phyloP scores from a whole-genome alignment of 2,797 vertebrate species.

The Tamandua tetradactyla region DNA sequence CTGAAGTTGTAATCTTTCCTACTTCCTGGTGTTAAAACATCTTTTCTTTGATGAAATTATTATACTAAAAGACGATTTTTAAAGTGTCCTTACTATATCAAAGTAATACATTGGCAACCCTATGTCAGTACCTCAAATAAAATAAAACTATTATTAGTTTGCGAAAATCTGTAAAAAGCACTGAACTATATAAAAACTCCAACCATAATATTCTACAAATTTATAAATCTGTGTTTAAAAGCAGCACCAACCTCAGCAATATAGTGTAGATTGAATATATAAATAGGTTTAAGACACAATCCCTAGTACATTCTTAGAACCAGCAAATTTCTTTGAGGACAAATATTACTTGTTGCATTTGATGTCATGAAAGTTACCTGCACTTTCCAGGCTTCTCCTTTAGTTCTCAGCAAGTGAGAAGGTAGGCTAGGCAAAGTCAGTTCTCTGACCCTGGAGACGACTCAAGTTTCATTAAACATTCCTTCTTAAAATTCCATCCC shows the following conservation, averaged over 20 bases:
- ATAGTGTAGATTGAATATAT: neutral
- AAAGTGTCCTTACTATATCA: neutral
- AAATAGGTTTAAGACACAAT: neutral
- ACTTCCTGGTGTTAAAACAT: neutral
- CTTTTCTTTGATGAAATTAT: neutral
- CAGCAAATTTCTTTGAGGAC: neutral
- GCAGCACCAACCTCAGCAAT: neutral
- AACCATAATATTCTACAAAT: neutral
- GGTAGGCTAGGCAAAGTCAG: neutral
- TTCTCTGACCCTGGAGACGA: neutral
- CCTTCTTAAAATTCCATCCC: neutral
- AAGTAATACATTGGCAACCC: neutral
- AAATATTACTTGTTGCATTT: neutral
- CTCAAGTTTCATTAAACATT: neutral
- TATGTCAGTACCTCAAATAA: neutral
- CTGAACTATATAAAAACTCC: neutral
- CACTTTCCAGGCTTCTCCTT: neutral
- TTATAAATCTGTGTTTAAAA: neutral
- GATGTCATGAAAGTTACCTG: neutral
- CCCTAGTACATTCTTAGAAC: neutral
- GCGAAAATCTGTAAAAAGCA: neutral
- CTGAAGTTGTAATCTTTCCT: neutral
- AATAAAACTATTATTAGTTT: constrained; percentile 1
- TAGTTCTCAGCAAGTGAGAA: neutral
- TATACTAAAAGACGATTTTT: neutral